Conservation (phyloP, 2,888 invertebrate genomes). For the Coleophora flavipennella region DNA sequence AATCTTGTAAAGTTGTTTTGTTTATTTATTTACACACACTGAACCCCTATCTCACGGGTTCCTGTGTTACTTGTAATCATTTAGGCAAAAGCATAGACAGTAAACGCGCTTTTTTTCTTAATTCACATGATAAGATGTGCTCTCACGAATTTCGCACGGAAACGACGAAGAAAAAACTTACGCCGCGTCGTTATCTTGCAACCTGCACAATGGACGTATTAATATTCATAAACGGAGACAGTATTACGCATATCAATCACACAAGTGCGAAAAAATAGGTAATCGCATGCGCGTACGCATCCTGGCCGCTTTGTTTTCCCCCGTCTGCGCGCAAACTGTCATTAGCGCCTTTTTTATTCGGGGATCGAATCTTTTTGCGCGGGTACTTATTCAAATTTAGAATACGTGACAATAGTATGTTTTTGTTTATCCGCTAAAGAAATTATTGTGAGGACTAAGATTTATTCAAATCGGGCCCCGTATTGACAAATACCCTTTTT, state of each 20-base stretch:
- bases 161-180: slow-evolving; percentile 30
- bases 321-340: slow-evolving; percentile 38
- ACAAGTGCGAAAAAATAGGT: slow-evolving; percentile 57
- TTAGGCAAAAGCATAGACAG: neutral
- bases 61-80: neutral
- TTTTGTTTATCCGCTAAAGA: slow-evolving; percentile 62
- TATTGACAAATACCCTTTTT: slow-evolving; percentile 24
- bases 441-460: slow-evolving; percentile 32
- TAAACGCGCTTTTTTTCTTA: slow-evolving; percentile 16
- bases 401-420: slow-evolving; percentile 45
- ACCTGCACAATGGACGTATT: slow-evolving; percentile 50
- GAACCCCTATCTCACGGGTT: too few relatives aligned
- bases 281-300: slow-evolving; percentile 62
- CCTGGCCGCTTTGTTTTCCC: slow-evolving; percentile 48
- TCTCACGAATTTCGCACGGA: slow-evolving; percentile 53
- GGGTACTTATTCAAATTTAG: slow-evolving; percentile 45
- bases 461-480: slow-evolving; percentile 30
- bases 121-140: slow-evolving; percentile 17
- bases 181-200: slow-evolving; percentile 31
- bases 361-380: slow-evolving; percentile 29
- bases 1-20: slow-evolving; percentile 4
- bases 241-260: slow-evolving; percentile 70
- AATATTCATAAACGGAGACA: slow-evolving; percentile 59
- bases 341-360: slow-evolving; percentile 54
- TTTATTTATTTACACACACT: neutral